Evolutionary conservation across 2,888 invertebrate species (phyloP).

Genomic region (Seladonia tumulorum): DNA sequence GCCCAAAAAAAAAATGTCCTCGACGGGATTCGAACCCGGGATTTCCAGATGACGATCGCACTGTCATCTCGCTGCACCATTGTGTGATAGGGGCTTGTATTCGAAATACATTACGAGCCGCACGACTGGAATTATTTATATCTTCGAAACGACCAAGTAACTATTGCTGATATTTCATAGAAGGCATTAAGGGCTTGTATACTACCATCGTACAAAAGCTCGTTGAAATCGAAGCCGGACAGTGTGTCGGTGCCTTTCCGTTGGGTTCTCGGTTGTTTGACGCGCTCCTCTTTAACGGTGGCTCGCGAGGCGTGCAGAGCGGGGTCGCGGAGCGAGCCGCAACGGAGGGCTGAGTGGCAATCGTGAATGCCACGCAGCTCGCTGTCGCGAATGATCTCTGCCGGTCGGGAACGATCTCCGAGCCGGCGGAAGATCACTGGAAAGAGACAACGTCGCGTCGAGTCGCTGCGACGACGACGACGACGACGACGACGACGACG

Average conservation of each 20-base stretch:
- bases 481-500: neutral
- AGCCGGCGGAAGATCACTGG: slow-evolving; percentile 25
- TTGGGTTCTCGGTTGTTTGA: neutral
- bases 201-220: neutral
- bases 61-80: too few relatives aligned
- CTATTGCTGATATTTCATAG: neutral
- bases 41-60: too few relatives aligned
- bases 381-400: slow-evolving; percentile 22
- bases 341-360: slow-evolving; percentile 13
- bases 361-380: slow-evolving; percentile 7
- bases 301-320: neutral
- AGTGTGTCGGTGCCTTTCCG: neutral
- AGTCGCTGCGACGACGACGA: neutral
- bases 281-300: neutral
- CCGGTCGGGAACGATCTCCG: neutral
- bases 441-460: slow-evolving; percentile 48
- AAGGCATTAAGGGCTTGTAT: neutral
- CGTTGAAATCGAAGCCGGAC: neutral
- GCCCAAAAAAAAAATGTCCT: neutral
- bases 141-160: neutral
- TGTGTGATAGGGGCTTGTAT: neutral
- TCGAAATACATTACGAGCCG: neutral
- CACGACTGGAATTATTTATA: neutral
- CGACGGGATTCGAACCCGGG: neutral
- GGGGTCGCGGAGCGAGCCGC: neutral